Percentiles rank a stretch among this genome's conserved stretches.
Conservation (phyloP, 2,113 vertebrate genomes). For the Xiphorhynchus elegans region DNA sequence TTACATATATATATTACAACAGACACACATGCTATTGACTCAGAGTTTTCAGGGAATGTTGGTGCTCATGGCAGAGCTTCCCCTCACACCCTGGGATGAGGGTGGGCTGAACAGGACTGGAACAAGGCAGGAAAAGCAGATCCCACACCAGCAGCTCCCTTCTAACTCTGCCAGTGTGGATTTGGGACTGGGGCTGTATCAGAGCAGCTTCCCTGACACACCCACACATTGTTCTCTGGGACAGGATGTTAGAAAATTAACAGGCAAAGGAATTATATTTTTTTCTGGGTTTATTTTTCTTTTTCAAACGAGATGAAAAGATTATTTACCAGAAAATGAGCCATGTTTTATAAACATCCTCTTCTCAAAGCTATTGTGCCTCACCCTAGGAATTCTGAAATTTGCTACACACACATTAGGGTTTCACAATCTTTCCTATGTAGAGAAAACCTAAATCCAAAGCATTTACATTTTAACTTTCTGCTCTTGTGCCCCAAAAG, state of each 20-base stretch:
- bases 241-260: slow-evolving; percentile 51
- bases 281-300: not conserved
- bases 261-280: not conserved
- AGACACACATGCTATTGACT: not conserved
- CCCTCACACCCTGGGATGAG: not conserved
- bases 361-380: not conserved
- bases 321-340: slow-evolving; percentile 31
- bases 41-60: not conserved
- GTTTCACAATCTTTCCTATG: not conserved
- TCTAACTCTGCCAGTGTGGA: not conserved
- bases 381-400: not conserved
- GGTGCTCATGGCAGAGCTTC: not conserved
- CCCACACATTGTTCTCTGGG: slow-evolving; percentile 31
- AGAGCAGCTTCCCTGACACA: slow-evolving; percentile 9
- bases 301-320: slow-evolving; percentile 7
- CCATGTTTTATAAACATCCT: slow-evolving; percentile 40
- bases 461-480: not conserved
- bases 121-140: not conserved
- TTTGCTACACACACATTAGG: not conserved
- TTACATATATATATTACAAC: not conserved
- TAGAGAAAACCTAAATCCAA: not conserved
- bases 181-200: not conserved
- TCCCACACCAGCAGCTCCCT: not conserved
- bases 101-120: not conserved
- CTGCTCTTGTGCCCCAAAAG: not conserved